Conservation (phyloP, 1,140 invertebrate genomes). For the Metopolophium dirhodum region DNA sequence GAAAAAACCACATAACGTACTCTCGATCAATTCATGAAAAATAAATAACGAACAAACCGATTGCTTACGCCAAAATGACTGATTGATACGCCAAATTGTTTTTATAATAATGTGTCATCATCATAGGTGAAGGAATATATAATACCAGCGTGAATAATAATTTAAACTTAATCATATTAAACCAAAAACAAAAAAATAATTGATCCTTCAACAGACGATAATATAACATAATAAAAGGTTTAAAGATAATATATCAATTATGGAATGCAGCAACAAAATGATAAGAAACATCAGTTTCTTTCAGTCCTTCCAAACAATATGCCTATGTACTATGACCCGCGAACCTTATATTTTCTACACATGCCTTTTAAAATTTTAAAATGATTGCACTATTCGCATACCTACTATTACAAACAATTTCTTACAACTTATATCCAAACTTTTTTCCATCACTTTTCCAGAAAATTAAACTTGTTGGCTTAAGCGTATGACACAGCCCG, state of each 20-base stretch:
- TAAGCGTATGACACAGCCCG: not conserved
- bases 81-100: not conserved
- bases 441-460: not conserved
- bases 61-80: not conserved
- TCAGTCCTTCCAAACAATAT: not conserved
- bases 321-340: not conserved
- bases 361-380: not conserved
- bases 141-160: not conserved
- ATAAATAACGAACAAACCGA: not conserved
- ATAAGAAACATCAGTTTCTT: not conserved
- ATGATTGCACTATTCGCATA: not conserved
- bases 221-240: not conserved
- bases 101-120: not conserved
- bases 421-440: not conserved
- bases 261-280: not conserved
- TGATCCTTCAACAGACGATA: not conserved
- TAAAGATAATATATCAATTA: not conserved
- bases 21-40: not conserved
- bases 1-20: not conserved
- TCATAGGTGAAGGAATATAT: not conserved
- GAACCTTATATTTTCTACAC: not conserved
- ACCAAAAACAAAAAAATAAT: not conserved
- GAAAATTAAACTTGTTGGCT: not conserved
- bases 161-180: not conserved
- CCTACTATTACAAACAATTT: not conserved